A percentile compares a stretch with the other conserved stretches of the same genome.
Evolutionary conservation across 2,797 vertebrate genomes (phyloP).

Genomic region (Anguilla marmorata): DNA sequence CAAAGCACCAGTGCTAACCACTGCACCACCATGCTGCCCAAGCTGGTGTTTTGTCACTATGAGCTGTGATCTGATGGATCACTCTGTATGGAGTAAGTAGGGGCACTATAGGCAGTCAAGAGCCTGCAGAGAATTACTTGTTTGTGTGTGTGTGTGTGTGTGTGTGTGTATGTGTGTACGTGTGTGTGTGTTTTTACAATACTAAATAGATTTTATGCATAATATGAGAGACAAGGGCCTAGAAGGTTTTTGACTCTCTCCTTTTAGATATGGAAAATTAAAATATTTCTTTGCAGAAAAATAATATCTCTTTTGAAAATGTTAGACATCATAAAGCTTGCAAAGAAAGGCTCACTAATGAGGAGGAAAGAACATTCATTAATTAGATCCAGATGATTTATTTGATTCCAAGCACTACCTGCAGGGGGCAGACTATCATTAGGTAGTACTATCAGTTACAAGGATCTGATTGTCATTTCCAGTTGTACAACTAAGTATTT

Average conservation of each 20-base stretch:
- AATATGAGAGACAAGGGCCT: background rate
- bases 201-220: background rate
- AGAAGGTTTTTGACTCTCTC: background rate
- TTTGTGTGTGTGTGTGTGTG: background rate
- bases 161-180: background rate
- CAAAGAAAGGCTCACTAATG: background rate
- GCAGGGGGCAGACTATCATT: constrained; percentile 15
- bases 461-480: background rate
- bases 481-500: background rate
- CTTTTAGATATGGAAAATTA: background rate
- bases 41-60: background rate
- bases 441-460: background rate
- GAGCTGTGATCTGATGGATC: background rate
- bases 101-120: background rate
- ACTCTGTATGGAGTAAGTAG: background rate
- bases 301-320: background rate
- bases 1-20: background rate
- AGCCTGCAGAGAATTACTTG: background rate
- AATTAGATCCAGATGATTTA: background rate
- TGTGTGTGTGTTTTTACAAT: background rate
- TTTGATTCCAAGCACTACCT: constrained; percentile 8
- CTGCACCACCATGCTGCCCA: background rate
- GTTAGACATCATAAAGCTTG: no score
- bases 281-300: constrained; percentile 2
- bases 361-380: background rate